Evolutionary conservation across 2,113 vertebrate genomes (phyloP).

Genomic region (Pluvianellus socialis): DNA sequence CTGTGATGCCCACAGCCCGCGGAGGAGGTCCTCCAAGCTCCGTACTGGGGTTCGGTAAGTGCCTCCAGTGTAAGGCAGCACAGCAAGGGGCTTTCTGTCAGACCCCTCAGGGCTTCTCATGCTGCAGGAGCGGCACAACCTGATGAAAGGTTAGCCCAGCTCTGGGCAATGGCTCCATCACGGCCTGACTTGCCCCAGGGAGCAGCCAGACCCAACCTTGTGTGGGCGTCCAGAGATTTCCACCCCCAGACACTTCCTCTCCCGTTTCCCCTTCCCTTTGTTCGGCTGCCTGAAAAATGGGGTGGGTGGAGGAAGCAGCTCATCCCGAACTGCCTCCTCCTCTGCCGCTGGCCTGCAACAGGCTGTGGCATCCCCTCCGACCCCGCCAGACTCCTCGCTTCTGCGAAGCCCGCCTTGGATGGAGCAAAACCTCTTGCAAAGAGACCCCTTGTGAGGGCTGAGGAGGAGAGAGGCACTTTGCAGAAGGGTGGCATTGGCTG

Average conservation of each 20-base stretch:
- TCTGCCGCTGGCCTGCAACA: neutral
- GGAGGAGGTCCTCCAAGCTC: neutral
- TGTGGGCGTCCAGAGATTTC: neutral
- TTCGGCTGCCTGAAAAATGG: neutral
- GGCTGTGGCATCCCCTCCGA: neutral
- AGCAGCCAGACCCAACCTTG: neutral
- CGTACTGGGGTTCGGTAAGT: accelerated
- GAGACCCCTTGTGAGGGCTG: neutral
- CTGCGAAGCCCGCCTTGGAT: neutral
- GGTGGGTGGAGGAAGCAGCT: neutral
- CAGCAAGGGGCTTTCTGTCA: neutral
- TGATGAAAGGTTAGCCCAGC: neutral
- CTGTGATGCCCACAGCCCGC: neutral
- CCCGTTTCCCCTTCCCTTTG: neutral
- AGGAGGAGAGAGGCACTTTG: neutral
- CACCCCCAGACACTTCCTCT: neutral
- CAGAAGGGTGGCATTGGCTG: neutral
- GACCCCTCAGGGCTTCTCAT: neutral
- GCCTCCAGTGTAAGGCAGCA: neutral
- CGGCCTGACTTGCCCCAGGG: neutral
- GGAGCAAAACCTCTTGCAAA: neutral
- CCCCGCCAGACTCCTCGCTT: neutral
- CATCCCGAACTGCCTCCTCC: neutral
- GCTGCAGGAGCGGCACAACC: neutral
- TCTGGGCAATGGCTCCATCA: neutral